Conservation (phyloP, 1,140 invertebrate genomes). For the Limonius californicus region DNA sequence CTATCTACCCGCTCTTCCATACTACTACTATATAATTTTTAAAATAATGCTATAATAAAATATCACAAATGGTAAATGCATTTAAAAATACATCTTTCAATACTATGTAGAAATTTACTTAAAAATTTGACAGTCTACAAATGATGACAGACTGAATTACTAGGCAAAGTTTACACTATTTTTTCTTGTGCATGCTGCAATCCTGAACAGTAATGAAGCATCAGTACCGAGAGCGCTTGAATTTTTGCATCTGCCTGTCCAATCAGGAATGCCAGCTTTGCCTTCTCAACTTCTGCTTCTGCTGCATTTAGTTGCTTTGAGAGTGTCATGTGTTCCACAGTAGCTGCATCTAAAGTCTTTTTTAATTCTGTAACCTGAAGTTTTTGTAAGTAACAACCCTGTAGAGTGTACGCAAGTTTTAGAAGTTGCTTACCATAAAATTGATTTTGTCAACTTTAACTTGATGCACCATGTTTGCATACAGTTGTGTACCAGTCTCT, state of each 20-base stretch:
- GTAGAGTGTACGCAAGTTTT: no score
- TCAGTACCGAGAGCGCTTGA: slow-evolving; percentile 74
- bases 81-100: slow-evolving; percentile 4
- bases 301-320: slow-evolving; percentile 46
- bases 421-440: slow-evolving; percentile 60
- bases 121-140: neutral
- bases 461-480: slow-evolving; percentile 56
- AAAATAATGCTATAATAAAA: slow-evolving; percentile 7
- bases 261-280: slow-evolving; percentile 53
- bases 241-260: slow-evolving; percentile 69
- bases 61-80: slow-evolving; percentile 13
- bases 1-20: no score
- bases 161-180: slow-evolving; percentile 33
- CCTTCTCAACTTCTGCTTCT: slow-evolving; percentile 54
- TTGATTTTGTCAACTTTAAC: slow-evolving; percentile 65
- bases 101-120: neutral
- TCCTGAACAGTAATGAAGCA: slow-evolving; percentile 82
- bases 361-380: slow-evolving; percentile 71
- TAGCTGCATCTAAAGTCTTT: slow-evolving; percentile 63
- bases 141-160: neutral
- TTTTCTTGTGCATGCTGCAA: slow-evolving; percentile 55
- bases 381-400: no score
- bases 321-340: slow-evolving; percentile 52
- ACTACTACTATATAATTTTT: neutral
- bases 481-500: slow-evolving; percentile 72